Evolutionary conservation across 2,888 invertebrate species (phyloP), one percentile per base, ranked within the genome.

Genomic region (Mythimna vitellina): DNA sequence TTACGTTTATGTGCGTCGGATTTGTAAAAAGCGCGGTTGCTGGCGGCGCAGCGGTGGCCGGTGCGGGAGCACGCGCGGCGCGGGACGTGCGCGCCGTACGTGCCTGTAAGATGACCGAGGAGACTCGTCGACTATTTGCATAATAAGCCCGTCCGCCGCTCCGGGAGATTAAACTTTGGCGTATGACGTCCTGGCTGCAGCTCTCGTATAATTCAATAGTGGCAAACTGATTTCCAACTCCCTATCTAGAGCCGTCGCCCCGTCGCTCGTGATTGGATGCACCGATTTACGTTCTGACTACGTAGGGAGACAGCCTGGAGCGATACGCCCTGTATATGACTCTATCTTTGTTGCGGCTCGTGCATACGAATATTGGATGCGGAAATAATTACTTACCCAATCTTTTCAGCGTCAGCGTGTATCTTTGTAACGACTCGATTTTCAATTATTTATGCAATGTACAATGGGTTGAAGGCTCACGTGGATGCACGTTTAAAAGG

Each of bases 131-230:
- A 89, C 93, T 92, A 95, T 95, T 95, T 94, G 94, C 95, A 95
- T 95, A 95, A 95, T 95, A 95, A 94, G 94, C 94, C 92, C 92
- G 93, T 90, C 92, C 92, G 92, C 89, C 93, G 93, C 94, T 93
- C 90, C 90, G 92, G 92, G 92, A 94, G 95, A 95, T 95, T 95
- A 94, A 95, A 95, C 95, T 95, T 95, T 88, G 93, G 90, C 94
- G 94, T 94, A 94, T 94, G 94, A 94, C 94, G 93, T 93, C 91
- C 92, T 91, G 91, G 91, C 92, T 92, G 93, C 92, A 92, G 92
- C 93, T 89, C 92, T 91, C 93, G 92, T 94, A 93, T 95, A 95
- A 95, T 95, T 95, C 94, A 95, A 95, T 95, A 95, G 94, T 92
- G 93, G 93, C 93, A 92, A 94, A 94, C 94, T 95, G 94, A 95